Evolutionary conservation across 2,113 vertebrate genomes (phyloP), one percentile per base, ranked within the genome.

Genomic region (Lontra canadensis): DNA sequence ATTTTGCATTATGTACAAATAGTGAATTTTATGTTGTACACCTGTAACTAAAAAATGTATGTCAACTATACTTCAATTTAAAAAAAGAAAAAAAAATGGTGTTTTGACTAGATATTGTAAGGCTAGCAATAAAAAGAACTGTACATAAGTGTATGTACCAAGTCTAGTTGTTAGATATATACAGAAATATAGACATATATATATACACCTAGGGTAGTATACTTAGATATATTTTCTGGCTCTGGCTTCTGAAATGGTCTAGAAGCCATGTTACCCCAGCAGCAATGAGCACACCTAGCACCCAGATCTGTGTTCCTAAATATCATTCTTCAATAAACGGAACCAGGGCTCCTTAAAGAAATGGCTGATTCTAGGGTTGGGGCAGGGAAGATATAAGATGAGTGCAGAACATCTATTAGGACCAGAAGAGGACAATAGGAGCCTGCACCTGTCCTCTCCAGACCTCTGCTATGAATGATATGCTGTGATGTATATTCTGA

Each of bases 291-390:
- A 88, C 34, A 49, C 65, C 20, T 88, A 4, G 3, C 90, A 88
- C 15, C 44, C 95, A 57, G 76, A 88, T 67, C 78, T 88, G 88
- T 87, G 47, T 88, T 92, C 82, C 84, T 82, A 83, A 93, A 76
- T 76, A 47, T 26, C 49, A 59, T 93, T 78, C 59, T 89, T 79
- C 59, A 26, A 49, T 59, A 93, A 93, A 76, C 4, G 6, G 61
- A 69, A 78, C 49, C 85, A 69, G 49, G 14, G 59, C 26, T 79
- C 34, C 39, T 88, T n/a, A 71, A 78, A 84, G 85, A 96, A 93
- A 82, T 82, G 84, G 57, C 78, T 59, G 52, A 55, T 76, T 71
- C n/a, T 42, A 71, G 61, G 59, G 42, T 17, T 69, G 59, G 49
- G 47, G 78, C 83, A 91, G 49, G 67, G 44, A 92, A 96, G 90